Base-by-base conservation (phyloP, 1,140 invertebrate species). In the Drosophila quadrilineata region DNA sequence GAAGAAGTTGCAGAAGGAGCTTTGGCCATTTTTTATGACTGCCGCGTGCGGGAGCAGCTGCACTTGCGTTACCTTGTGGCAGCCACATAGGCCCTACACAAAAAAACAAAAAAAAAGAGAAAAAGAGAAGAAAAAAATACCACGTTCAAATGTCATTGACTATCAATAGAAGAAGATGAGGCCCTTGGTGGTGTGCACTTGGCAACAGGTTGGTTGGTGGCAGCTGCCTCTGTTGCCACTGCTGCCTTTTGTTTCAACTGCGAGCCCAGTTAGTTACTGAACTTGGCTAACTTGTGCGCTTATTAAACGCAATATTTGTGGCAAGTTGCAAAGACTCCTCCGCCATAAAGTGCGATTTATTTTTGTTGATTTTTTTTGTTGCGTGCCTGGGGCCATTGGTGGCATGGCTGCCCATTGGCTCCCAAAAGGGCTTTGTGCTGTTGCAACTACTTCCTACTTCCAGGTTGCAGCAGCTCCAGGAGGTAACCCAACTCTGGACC, bases 311-410 rank as follows among this genome's bases (percentile, higher is more conserved):
- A 86, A 85, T 85, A 85, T 85, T 85, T 86, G 79, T 80, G 68
- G 79, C 79, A 84, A 79, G 75, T 57, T 50, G 52, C 68, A 54
- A n/a, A n/a, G n/a, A n/a, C n/a, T n/a, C n/a, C n/a, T n/a, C n/a
- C n/a, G 46, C 75, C 64, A 86, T 86, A 85, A 86, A 86, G 72
- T 66, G 75, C 84, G 76, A 87, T 87, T 87, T 87, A 87, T 87
- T 87, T 82, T 87, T 87, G 80, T 85, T 86, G 80, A 85, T 86
- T 85, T 85, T 85, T 79, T 75, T 82, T 82, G 82, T 82, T 79
- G 80, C 75, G 71, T 79, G 74, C 57, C 38, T 24, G 36, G 36
- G 56, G 22, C 48, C 60, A 29, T 65, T 72, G 41, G 41, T 28
- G 31, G n/a, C n/a, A n/a, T 57, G 36, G 66, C 62, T 33, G 26